Evolutionary conservation across 2,888 invertebrate species (phyloP).

Genomic region (Macropis europaea): DNA sequence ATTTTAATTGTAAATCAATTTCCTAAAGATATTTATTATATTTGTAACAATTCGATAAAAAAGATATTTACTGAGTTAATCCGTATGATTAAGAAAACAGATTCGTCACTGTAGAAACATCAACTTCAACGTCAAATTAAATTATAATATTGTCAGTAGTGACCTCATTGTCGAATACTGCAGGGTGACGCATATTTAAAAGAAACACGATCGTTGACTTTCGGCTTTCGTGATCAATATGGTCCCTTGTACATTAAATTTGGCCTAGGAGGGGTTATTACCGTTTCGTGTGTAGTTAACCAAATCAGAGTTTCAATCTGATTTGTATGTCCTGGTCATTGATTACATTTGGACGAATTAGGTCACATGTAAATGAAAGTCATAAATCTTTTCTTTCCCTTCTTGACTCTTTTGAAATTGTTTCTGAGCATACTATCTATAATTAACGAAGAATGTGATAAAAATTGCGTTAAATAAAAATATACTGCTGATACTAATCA

Average conservation of each 20-base stretch:
- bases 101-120: neutral
- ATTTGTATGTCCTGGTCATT: constrained; percentile 64
- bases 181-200: constrained; percentile 51
- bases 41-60: no score
- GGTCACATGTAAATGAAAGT: constrained; percentile 69
- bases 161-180: constrained; percentile 23
- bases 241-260: constrained; percentile 60
- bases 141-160: neutral
- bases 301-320: constrained; percentile 66
- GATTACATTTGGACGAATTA: constrained; percentile 65
- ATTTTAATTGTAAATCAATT: no score
- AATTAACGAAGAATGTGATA: constrained; percentile 37
- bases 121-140: neutral
- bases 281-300: constrained; percentile 67
- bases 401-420: constrained; percentile 45
- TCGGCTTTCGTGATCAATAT: constrained; percentile 60
- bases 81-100: no score
- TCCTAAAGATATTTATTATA: no score
- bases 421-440: constrained; percentile 30
- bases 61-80: no score
- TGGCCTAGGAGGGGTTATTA: constrained; percentile 61
- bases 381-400: constrained; percentile 59
- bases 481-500: no score
- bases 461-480: neutral
- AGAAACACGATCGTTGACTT: constrained; percentile 58